Conservation (phyloP, 2,113 vertebrate genomes). For the Apteryx mantelli region DNA sequence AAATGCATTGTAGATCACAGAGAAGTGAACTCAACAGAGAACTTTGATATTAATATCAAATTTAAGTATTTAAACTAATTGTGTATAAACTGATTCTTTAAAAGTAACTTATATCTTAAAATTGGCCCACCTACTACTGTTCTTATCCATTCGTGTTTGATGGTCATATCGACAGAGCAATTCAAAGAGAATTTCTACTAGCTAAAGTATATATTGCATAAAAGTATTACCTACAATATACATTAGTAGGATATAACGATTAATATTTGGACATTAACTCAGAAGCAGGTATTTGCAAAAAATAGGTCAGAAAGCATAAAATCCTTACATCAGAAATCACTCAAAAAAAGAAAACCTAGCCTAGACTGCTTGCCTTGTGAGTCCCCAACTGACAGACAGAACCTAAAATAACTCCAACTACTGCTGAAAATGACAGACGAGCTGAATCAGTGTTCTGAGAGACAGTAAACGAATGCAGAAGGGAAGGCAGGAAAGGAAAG, state of each 20-base stretch:
- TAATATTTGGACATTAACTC: neutral
- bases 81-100: fast-evolving
- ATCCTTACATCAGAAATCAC: neutral
- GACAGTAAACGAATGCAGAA: neutral
- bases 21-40: neutral
- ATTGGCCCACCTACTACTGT: neutral
- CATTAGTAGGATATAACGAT: neutral
- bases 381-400: neutral
- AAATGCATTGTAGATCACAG: neutral
- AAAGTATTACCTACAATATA: neutral
- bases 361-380: neutral
- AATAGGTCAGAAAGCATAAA: neutral
- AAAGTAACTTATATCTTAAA: neutral
- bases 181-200: neutral
- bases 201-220: neutral
- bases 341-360: neutral
- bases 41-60: neutral
- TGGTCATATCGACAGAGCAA: neutral
- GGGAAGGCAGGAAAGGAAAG: neutral
- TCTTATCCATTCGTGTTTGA: neutral
- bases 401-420: neutral
- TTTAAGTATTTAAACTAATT: neutral
- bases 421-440: conserved; percentile 7
- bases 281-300: neutral
- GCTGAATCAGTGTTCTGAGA: neutral